A percentile compares a stretch with the other conserved stretches of the same genome.
Evolutionary conservation across 2,113 vertebrate species (phyloP).

Genomic region (Dicrurus megarhynchus): DNA sequence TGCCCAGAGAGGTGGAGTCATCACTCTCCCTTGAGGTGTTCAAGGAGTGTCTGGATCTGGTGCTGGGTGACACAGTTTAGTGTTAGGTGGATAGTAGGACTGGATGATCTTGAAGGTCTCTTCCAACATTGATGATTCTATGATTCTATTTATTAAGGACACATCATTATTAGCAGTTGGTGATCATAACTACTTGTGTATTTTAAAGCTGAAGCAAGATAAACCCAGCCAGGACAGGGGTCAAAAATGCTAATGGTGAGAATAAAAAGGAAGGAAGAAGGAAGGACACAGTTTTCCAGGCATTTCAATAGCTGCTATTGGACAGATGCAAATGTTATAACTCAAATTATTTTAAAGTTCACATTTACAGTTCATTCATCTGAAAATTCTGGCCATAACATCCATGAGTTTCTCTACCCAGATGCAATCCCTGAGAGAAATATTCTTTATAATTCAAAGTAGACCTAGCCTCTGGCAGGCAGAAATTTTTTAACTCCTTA

Average conservation of each 20-base stretch:
- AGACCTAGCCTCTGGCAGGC: neutral
- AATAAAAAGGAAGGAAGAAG: neutral
- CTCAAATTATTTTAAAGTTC: neutral
- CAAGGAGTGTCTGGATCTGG: neutral
- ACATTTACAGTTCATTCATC: neutral
- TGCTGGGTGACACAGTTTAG: neutral
- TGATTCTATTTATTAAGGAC: neutral
- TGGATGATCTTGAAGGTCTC: neutral
- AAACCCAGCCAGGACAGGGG: neutral
- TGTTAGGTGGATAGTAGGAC: rapidly evolving
- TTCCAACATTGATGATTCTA: neutral
- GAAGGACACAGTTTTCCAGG: neutral
- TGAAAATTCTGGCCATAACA: neutral
- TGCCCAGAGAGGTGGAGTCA: neutral
- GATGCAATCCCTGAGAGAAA: neutral
- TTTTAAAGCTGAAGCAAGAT: neutral
- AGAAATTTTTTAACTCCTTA: neutral
- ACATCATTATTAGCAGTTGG: neutral
- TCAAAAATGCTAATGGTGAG: neutral
- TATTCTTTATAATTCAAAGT: neutral
- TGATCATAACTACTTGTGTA: neutral
- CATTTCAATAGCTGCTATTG: neutral
- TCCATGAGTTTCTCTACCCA: neutral
- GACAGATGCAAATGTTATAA: neutral
- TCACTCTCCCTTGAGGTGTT: neutral